Conservation (phyloP, 2,888 invertebrate species). For the Tolmerus cingulatus region DNA sequence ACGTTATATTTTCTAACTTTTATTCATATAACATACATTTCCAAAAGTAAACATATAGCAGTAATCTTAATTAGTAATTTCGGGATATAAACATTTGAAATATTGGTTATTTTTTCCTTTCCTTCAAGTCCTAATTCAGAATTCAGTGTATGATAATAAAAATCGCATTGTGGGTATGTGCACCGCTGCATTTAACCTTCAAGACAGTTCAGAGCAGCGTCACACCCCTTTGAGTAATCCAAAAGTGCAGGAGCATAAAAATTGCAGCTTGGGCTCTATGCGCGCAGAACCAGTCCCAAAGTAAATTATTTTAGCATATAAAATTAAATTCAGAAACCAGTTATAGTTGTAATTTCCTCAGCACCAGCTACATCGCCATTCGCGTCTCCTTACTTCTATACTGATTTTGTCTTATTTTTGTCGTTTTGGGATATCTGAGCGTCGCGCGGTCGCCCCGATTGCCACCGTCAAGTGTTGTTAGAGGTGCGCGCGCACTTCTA, state of each 20-base stretch:
- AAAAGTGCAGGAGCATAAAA: not conserved
- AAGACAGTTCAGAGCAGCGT: not conserved
- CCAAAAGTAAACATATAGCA: too few species aligned
- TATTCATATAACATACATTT: too few species aligned
- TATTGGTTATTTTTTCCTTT: too few species aligned
- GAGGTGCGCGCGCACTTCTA: not conserved
- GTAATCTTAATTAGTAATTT: too few species aligned
- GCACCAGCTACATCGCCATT: not conserved
- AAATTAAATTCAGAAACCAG: slow-evolving; percentile 31
- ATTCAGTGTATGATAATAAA: not conserved
- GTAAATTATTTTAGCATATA: slow-evolving; percentile 30
- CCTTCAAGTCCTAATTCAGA: not conserved
- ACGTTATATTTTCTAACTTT: too few species aligned
- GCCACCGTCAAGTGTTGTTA: not conserved
- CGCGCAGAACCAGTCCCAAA: slow-evolving; percentile 8
- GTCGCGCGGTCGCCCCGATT: not conserved
- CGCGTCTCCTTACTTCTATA: not conserved
- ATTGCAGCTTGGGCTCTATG: not conserved
- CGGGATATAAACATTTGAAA: too few species aligned
- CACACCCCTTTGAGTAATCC: slow-evolving; percentile 4
- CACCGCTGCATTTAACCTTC: not conserved
- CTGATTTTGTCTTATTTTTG: slow-evolving; percentile 6
- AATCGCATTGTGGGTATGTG: not conserved
- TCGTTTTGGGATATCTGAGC: not conserved
- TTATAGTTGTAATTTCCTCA: slow-evolving; percentile 31